Base-by-base conservation (phyloP, 2,888 invertebrate species). In the Adelognathus sp. region DNA sequence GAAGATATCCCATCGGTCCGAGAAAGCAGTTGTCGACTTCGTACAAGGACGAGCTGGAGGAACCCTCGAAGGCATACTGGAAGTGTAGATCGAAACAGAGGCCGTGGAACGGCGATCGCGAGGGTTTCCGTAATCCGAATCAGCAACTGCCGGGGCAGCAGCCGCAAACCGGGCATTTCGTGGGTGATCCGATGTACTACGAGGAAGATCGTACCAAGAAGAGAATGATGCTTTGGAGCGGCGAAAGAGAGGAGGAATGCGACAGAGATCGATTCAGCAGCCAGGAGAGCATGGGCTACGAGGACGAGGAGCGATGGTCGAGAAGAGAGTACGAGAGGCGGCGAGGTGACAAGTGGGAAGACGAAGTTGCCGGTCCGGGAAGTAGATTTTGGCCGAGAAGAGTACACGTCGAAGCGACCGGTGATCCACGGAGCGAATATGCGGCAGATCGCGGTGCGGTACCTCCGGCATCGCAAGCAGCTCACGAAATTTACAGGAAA, bases 181-280 rank as follows among this genome's bases (percentile, higher is more conserved):
- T 27, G 5, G 77, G 73, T 14, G 83, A 81, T 31, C 69, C 75
- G 2, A 67, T 88, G 9, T 89, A 87, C 66, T 91, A 91, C 77
- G 91, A 91, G 52, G 91, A 92, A 16, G 91, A 91, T 27, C 87
- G 90, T 36, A 79, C 79, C n/a, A 91, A 89, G 77, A 83, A 89
- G 50, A 89, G 89, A 74, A 86, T 90, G 85, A 86, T 87, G 80
- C 75, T 89, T 2, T 91, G 90, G 90, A 88, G 82, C 64, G 90
- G 91, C 31, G 91, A 91, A 31, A 84, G 92, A 79, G 92, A 92
- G 7, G 88, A 92, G 83, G 92, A 92, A 58, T 85, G 92, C 83
- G 92, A 92, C 63, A 85, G 92, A 27, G 91, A 90, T 33, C 86
- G 90, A 31, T 91, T 91, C 63, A 90, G 91, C 36, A 91, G 91